These are phyloP conservation scores for Talpa occidentalis DNA, from an alignment of 2,113 vertebrate species.

Conservation along the genomic window DNA sequence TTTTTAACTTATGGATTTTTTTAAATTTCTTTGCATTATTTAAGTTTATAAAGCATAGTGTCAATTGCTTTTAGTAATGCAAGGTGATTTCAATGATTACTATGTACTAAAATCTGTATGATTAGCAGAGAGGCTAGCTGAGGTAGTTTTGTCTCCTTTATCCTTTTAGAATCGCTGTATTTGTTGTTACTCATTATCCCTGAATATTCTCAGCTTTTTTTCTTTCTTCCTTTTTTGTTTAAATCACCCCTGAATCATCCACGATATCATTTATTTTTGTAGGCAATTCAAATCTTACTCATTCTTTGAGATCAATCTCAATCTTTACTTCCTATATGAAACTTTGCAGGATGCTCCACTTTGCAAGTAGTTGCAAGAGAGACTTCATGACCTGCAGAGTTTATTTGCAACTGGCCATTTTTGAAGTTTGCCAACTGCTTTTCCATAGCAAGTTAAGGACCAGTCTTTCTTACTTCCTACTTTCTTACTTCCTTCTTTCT, in stretches of 20 bases:
- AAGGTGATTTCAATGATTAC: background rate
- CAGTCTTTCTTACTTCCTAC: background rate
- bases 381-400: background rate
- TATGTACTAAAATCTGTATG: background rate
- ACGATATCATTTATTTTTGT: background rate
- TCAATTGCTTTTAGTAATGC: background rate
- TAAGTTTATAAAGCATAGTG: background rate
- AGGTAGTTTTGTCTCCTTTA: background rate
- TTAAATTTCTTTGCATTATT: background rate
- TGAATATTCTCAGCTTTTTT: background rate
- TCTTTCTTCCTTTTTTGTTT: background rate
- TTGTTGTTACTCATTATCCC: background rate
- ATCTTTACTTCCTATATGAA: background rate
- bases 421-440: background rate
- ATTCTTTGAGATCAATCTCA: background rate
- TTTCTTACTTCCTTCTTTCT: background rate
- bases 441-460: background rate
- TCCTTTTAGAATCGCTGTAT: background rate
- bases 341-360: background rate
- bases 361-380: background rate
- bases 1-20: background rate
- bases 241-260: constrained; percentile 45
- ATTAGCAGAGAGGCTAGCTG: background rate
- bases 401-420: background rate
- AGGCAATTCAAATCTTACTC: background rate